Conservation (phyloP, 2,888 invertebrate species). For the Luffia ferchaultella region DNA sequence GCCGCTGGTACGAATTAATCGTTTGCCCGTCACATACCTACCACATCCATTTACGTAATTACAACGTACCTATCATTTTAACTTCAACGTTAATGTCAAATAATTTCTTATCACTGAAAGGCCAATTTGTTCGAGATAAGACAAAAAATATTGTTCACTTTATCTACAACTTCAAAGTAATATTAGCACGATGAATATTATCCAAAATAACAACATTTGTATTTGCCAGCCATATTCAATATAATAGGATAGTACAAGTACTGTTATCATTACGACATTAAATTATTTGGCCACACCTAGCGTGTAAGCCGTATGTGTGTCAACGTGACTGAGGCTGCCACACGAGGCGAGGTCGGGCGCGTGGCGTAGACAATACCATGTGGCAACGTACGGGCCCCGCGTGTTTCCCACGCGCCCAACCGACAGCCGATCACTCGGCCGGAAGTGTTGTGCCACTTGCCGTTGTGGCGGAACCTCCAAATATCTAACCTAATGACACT, state of each 20-base stretch:
- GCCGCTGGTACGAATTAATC: slow-evolving; percentile 35
- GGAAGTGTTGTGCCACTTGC: slow-evolving; percentile 2
- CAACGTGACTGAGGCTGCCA: neutral
- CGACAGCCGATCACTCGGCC: neutral
- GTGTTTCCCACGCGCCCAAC: neutral
- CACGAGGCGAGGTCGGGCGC: neutral
- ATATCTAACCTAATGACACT: no score
- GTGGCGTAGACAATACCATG: neutral
- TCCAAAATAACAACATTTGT: no score
- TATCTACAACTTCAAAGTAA: no score
- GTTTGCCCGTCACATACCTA: slow-evolving; percentile 21
- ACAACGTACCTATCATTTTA: slow-evolving; percentile 28
- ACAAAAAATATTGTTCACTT: no score
- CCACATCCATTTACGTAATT: slow-evolving; percentile 24
- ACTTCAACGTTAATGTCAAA: no score
- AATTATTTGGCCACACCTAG: neutral
- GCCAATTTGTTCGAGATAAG: no score
- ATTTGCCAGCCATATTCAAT: no score
- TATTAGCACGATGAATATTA: no score
- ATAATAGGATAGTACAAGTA: no score
- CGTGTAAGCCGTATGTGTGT: neutral
- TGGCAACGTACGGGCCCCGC: neutral
- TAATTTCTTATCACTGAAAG: no score
- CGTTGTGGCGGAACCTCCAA: slow-evolving; percentile 1
- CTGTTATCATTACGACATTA: neutral